Base-by-base conservation (phyloP, 2,113 vertebrate species). In the Rhinolophus sinicus region DNA sequence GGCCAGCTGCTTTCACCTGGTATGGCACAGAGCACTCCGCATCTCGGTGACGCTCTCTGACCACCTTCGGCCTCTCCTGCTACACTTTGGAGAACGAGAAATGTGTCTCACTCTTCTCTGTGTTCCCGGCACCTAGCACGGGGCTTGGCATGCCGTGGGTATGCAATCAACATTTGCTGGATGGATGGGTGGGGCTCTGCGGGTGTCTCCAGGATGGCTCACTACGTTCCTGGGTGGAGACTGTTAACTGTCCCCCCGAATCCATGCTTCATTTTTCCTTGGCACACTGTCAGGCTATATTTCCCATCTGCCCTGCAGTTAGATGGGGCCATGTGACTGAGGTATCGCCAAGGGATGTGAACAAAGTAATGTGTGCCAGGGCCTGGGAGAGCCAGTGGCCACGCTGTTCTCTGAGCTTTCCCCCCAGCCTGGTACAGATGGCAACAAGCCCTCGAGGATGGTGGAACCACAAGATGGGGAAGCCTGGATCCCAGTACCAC, bases 1-100 rank as follows among this genome's bases (percentile, higher is more conserved):
- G 77, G 58, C 67, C 85, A 30, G 6, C 3, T 14, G 64, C 8
- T 33, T 1, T 65, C 69, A 0, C 47, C 0, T 0, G 13, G 47
- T 11, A 10, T 5, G 0, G 35, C 35, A 26, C 90, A 18, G 11
- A 33, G 58, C 70, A 28, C 3, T 10, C 26, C 4, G 47, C 54
- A 1, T 19, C 54, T n/a, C 18, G 2, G 16, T 1, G 24, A 81
- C 4, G 56, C 65, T 64, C 50, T 4, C 80, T 44, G 65, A 40
- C 44, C 11, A 5, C 38, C 22, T 22, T 24, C 1, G 1, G 62
- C 21, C 44, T 44, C 76, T 22, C 38, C 35, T 8, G 40, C n/a
- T 26, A 0, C 67, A 28, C 56, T n/a, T 0, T 14, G 21, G 28
- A 16, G 22, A 52, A 54, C 5, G 28, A 56, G 47, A 54, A 54